phyloP scores from a whole-genome alignment of 2,888 invertebrate species.

The Lasioglossum morio region DNA sequence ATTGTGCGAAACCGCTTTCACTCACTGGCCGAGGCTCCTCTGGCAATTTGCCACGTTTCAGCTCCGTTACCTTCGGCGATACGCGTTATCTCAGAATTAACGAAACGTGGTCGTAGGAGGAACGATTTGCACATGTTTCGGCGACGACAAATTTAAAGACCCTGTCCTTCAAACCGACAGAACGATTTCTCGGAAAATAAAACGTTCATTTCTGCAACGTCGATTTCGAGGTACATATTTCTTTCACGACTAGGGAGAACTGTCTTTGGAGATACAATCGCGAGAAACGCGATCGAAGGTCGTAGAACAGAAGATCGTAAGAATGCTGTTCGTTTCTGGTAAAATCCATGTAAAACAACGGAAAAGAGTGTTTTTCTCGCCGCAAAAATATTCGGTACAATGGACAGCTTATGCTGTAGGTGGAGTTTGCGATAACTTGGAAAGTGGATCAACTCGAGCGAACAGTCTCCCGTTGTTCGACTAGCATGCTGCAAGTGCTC shows the following conservation, averaged over 20 bases:
- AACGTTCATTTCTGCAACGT: not conserved
- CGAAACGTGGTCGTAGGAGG: not conserved
- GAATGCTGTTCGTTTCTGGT: not conserved
- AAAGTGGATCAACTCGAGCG: not conserved
- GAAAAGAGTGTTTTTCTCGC: not conserved
- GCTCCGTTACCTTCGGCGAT: not conserved
- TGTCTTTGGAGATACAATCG: not conserved
- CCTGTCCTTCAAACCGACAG: not conserved
- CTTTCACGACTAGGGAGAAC: not conserved
- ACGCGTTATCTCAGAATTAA: too few relatives aligned
- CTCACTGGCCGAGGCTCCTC: not conserved
- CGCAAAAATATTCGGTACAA: not conserved
- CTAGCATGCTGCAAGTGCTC: not conserved
- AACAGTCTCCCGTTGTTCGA: not conserved
- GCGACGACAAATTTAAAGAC: not conserved
- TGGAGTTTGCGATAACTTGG: not conserved
- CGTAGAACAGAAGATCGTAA: not conserved
- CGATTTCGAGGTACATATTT: not conserved
- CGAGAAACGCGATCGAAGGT: not conserved
- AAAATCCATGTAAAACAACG: not conserved
- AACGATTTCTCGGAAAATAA: not conserved
- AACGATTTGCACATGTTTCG: not conserved
- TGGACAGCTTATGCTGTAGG: not conserved
- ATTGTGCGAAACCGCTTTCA: not conserved
- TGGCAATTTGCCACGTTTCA: not conserved